Conservation (phyloP, 2,113 vertebrate genomes). For the Lycaon pictus region DNA sequence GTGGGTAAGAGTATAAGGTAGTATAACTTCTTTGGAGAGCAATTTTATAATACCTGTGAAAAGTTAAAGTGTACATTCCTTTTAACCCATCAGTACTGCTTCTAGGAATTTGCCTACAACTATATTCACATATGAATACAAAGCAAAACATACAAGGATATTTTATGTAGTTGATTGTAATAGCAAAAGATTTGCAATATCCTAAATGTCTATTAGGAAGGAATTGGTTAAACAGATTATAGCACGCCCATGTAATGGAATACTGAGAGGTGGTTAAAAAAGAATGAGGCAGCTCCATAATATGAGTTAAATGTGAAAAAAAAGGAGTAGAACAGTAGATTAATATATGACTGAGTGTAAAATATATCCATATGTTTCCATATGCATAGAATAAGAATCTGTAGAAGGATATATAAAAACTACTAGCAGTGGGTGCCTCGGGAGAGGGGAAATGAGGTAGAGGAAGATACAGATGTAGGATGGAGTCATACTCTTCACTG, state of each 20-base stretch:
- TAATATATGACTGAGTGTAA: not conserved
- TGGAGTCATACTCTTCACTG: not conserved
- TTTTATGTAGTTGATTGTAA: not conserved
- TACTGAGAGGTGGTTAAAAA: not conserved
- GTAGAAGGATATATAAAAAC: not conserved
- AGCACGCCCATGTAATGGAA: not conserved
- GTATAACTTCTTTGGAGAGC: not conserved
- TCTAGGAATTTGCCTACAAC: not conserved
- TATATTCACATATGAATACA: not conserved
- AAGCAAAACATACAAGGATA: not conserved
- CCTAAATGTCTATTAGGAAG: not conserved
- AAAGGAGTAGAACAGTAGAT: not conserved
- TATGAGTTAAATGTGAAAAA: not conserved
- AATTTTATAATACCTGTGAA: constrained; percentile 36
- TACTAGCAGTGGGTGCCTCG: not conserved
- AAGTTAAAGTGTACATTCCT: constrained; percentile 4
- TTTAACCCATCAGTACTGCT: not conserved
- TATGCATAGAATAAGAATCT: not conserved
- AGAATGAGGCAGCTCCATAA: not conserved
- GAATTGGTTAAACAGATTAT: constrained; percentile 22
- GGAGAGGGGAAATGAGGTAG: not conserved
- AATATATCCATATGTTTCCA: not conserved
- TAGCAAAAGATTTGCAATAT: not conserved
- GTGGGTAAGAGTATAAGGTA: not conserved
- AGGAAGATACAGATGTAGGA: not conserved